Conservation (phyloP, 2,797 vertebrate genomes). For the Poecilia gillii region DNA sequence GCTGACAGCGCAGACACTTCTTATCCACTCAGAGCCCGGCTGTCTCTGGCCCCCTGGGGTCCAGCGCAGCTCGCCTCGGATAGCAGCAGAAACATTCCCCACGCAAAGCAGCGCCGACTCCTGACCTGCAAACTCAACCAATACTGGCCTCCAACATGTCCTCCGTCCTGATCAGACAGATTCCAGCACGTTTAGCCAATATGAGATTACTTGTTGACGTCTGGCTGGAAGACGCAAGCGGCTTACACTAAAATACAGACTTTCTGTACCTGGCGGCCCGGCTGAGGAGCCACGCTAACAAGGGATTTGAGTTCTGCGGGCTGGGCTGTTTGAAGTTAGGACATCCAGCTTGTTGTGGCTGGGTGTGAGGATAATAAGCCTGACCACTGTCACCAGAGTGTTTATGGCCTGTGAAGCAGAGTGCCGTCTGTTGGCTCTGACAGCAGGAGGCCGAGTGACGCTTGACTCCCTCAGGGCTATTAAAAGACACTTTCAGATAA, state of each 20-base stretch:
- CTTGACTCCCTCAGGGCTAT: conserved; percentile 53
- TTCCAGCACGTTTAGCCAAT: conserved; percentile 29
- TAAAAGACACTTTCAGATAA: conserved; percentile 77
- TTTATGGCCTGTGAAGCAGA: conserved; percentile 79
- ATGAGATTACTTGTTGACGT: neutral
- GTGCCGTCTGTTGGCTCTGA: conserved; percentile 71
- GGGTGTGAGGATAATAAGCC: conserved; percentile 65
- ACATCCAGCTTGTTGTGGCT: conserved; percentile 51
- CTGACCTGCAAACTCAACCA: conserved; percentile 61
- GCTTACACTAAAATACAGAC: conserved; percentile 15
- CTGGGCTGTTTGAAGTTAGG: conserved; percentile 62
- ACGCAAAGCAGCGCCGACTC: conserved; percentile 66
- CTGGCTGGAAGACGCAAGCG: conserved; percentile 3
- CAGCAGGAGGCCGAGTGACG: conserved; percentile 62
- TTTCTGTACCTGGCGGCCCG: neutral
- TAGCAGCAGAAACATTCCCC: conserved; percentile 41
- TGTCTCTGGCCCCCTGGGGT: conserved; percentile 76
- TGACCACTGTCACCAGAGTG: conserved; percentile 73
- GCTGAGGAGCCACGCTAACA: conserved; percentile 28
- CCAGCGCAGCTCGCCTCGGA: conserved; percentile 32
- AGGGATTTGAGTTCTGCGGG: conserved; percentile 38
- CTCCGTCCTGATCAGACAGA: conserved; percentile 43
- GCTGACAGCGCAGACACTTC: conserved; percentile 80
- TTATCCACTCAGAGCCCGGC: conserved; percentile 64
- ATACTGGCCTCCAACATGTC: conserved; percentile 41